A percentile compares a stretch with the other conserved stretches of the same genome.
Conservation (phyloP, 2,113 vertebrate species). For the Nerophis lumbriciformis region DNA sequence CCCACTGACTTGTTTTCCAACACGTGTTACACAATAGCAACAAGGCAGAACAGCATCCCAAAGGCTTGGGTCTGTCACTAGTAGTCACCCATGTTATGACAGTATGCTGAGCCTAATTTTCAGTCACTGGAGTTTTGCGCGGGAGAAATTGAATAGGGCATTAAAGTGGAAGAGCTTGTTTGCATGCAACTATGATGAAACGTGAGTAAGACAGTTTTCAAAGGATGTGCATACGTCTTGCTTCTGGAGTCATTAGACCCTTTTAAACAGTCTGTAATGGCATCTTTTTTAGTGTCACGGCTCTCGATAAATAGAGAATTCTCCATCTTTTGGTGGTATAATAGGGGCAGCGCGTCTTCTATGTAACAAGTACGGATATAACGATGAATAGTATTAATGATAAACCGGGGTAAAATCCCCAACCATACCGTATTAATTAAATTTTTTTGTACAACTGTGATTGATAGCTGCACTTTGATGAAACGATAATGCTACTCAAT, state of each 20-base stretch:
- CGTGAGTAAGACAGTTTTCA: not conserved
- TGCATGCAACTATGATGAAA: not conserved
- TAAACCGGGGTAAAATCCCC: too few species aligned
- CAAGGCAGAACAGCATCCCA: not conserved
- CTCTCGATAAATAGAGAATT: not conserved
- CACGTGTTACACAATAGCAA: not conserved
- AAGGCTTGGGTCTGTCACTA: slow-evolving; percentile 1
- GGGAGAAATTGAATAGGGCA: not conserved
- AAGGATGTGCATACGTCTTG: not conserved
- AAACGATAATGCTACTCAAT: too few species aligned
- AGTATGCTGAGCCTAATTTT: not conserved
- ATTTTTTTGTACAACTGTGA: too few species aligned
- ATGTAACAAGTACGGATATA: too few species aligned
- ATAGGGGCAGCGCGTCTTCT: too few species aligned
- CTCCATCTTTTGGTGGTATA: too few species aligned
- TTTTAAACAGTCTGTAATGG: not conserved
- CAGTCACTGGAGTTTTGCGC: not conserved
- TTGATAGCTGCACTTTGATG: too few species aligned
- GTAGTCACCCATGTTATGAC: slow-evolving; percentile 1
- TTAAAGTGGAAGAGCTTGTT: not conserved
- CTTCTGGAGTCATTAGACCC: not conserved
- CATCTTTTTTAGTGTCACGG: not conserved
- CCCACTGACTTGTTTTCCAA: not conserved
- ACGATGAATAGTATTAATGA: too few species aligned
- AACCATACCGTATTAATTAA: too few species aligned